Evolutionary conservation across 2,888 invertebrate genomes (phyloP).

Genomic region (Sesia apiformis): DNA sequence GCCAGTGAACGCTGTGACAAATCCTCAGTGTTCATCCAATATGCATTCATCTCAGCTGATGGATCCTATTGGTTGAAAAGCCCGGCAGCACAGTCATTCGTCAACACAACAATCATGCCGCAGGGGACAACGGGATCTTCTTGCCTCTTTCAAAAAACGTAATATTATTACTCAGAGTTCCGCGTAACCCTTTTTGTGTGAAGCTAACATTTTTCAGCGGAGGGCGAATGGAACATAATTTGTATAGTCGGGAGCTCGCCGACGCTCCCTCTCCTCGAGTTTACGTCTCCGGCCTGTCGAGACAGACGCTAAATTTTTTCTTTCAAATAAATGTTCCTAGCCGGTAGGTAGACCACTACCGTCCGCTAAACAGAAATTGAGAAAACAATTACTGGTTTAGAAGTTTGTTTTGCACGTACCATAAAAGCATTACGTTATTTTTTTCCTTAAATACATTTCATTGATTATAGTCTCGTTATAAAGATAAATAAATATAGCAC

Average conservation of each 20-base stretch:
- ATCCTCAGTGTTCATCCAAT: neutral
- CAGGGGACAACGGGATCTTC: constrained; percentile 22
- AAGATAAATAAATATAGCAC: too few relatives aligned
- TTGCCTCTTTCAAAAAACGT: constrained; percentile 30
- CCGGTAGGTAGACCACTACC: constrained; percentile 1
- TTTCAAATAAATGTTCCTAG: constrained; percentile 11
- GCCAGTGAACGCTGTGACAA: neutral
- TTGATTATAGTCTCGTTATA: too few relatives aligned
- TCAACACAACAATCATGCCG: constrained; percentile 37
- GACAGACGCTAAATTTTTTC: constrained; percentile 14
- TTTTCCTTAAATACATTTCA: too few relatives aligned
- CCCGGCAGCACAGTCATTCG: constrained; percentile 27
- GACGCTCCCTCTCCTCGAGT: constrained; percentile 5
- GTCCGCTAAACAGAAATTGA: too few relatives aligned
- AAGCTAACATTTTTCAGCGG: constrained; percentile 47
- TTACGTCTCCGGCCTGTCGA: constrained; percentile 10
- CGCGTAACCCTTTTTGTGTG: constrained; percentile 41
- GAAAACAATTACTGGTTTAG: too few relatives aligned
- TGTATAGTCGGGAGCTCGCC: constrained; percentile 21
- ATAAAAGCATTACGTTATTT: too few relatives aligned
- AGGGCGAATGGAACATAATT: constrained; percentile 47
- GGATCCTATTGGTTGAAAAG: neutral
- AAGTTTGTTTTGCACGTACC: too few relatives aligned
- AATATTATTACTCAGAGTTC: constrained; percentile 28
- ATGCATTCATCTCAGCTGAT: neutral